Percentiles rank a stretch among this genome's conserved stretches.
phyloP scores from a whole-genome alignment of 2,113 vertebrate species.

The Accipiter cooperii region DNA sequence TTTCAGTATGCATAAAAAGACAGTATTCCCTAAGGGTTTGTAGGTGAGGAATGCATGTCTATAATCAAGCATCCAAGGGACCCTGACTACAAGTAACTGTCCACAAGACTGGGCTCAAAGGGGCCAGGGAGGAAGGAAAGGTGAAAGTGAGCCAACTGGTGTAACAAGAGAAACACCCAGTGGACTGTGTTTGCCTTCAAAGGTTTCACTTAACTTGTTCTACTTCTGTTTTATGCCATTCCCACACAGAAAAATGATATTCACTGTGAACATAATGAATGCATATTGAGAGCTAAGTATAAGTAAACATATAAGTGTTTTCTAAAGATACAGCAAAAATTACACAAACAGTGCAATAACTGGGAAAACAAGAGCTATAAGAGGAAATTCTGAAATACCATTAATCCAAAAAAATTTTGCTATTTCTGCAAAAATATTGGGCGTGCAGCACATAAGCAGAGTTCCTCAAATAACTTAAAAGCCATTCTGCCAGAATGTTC shows the following conservation, averaged over 20 bases:
- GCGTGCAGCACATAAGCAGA: background rate
- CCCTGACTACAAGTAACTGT: background rate
- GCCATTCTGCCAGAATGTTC: background rate
- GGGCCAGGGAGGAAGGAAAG: background rate
- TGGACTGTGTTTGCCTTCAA: background rate
- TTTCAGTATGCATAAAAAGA: background rate
- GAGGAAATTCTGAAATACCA: background rate
- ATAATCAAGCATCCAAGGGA: accelerated
- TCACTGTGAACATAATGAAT: conserved; percentile 23
- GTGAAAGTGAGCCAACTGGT: background rate
- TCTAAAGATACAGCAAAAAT: background rate
- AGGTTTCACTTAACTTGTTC: background rate
- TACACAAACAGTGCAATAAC: background rate
- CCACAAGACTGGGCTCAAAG: background rate
- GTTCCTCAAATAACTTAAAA: background rate
- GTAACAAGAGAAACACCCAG: background rate
- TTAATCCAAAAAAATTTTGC: background rate
- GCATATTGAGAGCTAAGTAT: background rate
- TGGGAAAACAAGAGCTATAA: background rate
- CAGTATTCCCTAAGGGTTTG: background rate
- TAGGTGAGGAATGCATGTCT: accelerated
- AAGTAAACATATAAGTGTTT: background rate
- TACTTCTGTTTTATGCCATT: background rate
- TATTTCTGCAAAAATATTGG: background rate
- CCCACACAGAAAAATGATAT: background rate